Base-by-base conservation (phyloP, 2,797 vertebrate species). In the Luscinia luscinia region DNA sequence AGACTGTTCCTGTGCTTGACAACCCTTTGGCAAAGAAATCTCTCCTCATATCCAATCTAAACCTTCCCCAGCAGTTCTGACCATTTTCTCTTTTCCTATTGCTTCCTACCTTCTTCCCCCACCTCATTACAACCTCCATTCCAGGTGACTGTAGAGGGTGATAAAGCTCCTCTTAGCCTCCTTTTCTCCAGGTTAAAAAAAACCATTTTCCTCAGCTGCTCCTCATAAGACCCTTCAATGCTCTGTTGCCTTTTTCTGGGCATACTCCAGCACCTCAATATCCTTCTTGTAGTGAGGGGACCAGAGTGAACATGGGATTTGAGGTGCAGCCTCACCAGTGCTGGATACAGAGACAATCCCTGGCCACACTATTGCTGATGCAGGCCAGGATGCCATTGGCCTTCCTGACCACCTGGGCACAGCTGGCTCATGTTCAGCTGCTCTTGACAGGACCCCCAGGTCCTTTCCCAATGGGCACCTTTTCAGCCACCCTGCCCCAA, bases 251-350 rank as follows among this genome's bases (percentile, higher is more conserved):
- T 8, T 52, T 58, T 34, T 64, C 26, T 41, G 19, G 63, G 24
- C 30, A 24, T 0, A 0, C 9, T 64, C 16, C 38, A 58, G 22
- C 16, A 24, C 22, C 18, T 40, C 7, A 40, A 8, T 24, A 6
- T 41, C 22, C 30, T 38, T 30, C 8, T 46, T 36, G 16, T 26
- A 76, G 11, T 18, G 40, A 52, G 15, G 9, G 15, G 6, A 26
- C 15, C 51, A 52, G 41, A 81, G 5, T 26, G 19, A 41, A 19
- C 10, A 7, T 12, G 4, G 6, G 12, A 41, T 52, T 26, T 24
- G 23, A 59, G 14, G 30, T 18, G 22, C 15, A 41, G 26, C 4
- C 38, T 76, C 40, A 58, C 6, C 40, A 76, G 1, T 19, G 16
- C 19, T 9, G 6, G 41, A 1, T 5, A 69, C 26, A 52, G 32